A percentile compares a stretch with the other conserved stretches of the same genome.
Conservation (phyloP, 1,140 invertebrate genomes). For the Nixonia krombeini region DNA sequence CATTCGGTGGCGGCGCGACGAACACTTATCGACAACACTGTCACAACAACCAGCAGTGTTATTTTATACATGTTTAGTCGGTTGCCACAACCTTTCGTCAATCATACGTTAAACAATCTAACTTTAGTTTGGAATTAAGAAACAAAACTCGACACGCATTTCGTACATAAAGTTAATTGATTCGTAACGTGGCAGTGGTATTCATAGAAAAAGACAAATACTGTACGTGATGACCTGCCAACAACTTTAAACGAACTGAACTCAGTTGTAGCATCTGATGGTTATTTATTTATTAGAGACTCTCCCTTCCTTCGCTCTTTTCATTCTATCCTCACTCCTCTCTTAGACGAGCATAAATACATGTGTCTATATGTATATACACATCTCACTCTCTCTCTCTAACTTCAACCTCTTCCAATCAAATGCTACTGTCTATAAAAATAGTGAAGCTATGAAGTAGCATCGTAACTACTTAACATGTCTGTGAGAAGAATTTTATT, state of each 20-base stretch:
- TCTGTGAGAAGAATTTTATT: conserved; percentile 10
- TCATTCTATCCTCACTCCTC: conserved; percentile 33
- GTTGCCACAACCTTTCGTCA: background rate
- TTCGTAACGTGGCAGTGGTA: background rate
- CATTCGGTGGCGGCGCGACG: conserved; percentile 44
- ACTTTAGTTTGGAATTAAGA: no score
- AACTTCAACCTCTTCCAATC: conserved; percentile 51
- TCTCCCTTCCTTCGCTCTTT: conserved; percentile 52
- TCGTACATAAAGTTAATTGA: background rate
- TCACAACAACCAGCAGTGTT: background rate
- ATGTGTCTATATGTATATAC: conserved; percentile 28
- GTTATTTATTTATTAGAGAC: conserved; percentile 68
- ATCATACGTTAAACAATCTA: no score
- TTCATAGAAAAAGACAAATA: conserved; percentile 18
- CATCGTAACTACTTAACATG: conserved; percentile 31
- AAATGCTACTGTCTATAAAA: conserved; percentile 63
- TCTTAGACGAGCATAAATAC: conserved; percentile 33
- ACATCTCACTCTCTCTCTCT: conserved; percentile 46
- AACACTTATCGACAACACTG: conserved; percentile 8
- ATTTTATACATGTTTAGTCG: conserved; percentile 2
- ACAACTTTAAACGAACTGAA: conserved; percentile 58
- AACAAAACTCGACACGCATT: no score
- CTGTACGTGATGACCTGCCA: conserved; percentile 20
- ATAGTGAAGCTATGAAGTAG: conserved; percentile 63
- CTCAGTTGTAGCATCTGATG: conserved; percentile 54